Percentiles rank a stretch among this genome's conserved stretches.
Conservation (phyloP, 2,113 vertebrate species). For the Beaufortia kweichowensis region DNA sequence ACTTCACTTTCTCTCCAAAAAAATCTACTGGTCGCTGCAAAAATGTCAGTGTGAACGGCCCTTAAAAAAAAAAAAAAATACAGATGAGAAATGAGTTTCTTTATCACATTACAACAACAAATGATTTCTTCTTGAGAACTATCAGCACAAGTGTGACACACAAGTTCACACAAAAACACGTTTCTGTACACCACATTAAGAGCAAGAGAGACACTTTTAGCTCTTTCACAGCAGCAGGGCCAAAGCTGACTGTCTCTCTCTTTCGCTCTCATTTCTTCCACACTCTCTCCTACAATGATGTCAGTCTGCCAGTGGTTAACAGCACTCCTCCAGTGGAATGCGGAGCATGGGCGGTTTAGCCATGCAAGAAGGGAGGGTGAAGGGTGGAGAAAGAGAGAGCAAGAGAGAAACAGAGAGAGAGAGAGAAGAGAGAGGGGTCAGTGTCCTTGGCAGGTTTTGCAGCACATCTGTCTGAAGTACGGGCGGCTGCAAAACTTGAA, state of each 20-base stretch:
- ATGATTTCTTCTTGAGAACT: neutral
- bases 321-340: constrained; percentile 68
- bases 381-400: constrained; percentile 54
- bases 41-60: neutral
- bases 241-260: constrained; percentile 31
- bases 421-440: constrained; percentile 65
- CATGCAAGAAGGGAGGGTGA: constrained; percentile 10
- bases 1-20: neutral
- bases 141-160: constrained; percentile 18
- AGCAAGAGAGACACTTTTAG: constrained; percentile 21
- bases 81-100: neutral
- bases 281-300: constrained; percentile 16
- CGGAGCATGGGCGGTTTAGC: constrained; percentile 51
- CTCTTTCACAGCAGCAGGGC: constrained; percentile 1
- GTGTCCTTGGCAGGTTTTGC: constrained; percentile 97
- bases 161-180: neutral
- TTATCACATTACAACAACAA: constrained; percentile 15
- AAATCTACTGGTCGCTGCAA: neutral
- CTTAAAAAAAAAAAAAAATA: neutral
- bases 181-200: constrained; percentile 42
- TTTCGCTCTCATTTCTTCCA: constrained; percentile 9
- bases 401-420: constrained; percentile 41
- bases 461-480: constrained; percentile 99
- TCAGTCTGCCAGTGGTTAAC: constrained; percentile 47
- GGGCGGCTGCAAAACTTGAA: constrained; percentile 98